Evolutionary conservation across 2,113 vertebrate genomes (phyloP), one percentile per base, ranked within the genome.

Genomic region (Neolamprologus brichardi): DNA sequence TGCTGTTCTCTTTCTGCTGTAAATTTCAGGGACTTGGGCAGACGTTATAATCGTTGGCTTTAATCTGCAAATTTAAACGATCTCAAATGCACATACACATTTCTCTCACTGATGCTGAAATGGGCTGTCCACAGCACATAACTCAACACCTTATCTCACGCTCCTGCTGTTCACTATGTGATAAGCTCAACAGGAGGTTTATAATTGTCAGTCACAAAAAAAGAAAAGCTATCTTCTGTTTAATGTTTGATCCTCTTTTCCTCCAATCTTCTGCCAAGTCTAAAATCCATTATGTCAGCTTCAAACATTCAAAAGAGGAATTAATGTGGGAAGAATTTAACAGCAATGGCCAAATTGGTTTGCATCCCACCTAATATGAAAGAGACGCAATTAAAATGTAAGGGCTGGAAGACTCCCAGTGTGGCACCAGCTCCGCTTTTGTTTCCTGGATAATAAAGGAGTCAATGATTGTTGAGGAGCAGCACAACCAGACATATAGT

Each of bases 291-390:
- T 91, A 87, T 90, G 88, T 49, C 58, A 13, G 39, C 79, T 86
- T 90, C 81, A 86, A 92, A 92, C 85, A 83, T 83, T 90, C 87
- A 91, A 90, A 93, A 89, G 81, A 81, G 82, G 91, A 89, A 89
- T 90, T 89, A 94, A 91, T 81, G 82, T 4, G 15, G 7, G 56
- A 86, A 78, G 88, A 93, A 90, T 90, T 87, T 81, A 90, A 89
- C 75, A 11, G 82, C 58, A 77, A 58, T n/a, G 84, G 84, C 77
- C 87, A 91, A 90, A 93, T 89, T 89, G 91, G 93, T 94, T 90
- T 18, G 70, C 53, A 60, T 91, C 83, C 90, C 58, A 32, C 54
- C 88, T 90, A 87, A 94, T 91, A 89, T 87, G 81, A 90, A 78
- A 85, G 67, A 84, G 60, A 84, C 44, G 83, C 89, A 89, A 93